Percentiles rank a stretch among this genome's conserved stretches.
These are phyloP conservation scores for Laterallus jamaicensis DNA, from an alignment of 2,113 vertebrate genomes.

Conservation along the genomic window DNA sequence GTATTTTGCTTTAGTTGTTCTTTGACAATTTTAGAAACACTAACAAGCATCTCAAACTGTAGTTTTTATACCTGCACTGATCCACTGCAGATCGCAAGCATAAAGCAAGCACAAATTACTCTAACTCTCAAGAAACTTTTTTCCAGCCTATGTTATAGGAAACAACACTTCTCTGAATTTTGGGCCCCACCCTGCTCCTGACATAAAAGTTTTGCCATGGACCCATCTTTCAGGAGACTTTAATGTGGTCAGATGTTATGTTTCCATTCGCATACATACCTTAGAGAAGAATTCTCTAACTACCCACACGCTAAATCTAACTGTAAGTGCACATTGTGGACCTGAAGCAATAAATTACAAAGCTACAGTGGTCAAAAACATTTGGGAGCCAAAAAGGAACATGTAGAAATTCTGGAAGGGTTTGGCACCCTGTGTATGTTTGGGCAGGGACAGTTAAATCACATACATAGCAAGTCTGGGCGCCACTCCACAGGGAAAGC, in stretches of 20 bases:
- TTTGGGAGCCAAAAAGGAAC: not conserved
- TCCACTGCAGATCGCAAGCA: not conserved
- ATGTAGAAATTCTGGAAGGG: not conserved
- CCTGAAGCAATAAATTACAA: constrained; percentile 17
- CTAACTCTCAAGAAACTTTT: not conserved
- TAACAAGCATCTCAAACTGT: not conserved
- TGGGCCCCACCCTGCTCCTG: not conserved
- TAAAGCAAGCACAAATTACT: not conserved
- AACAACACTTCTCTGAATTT: not conserved
- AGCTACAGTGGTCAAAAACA: not conserved
- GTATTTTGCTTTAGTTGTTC: not conserved
- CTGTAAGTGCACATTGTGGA: not conserved
- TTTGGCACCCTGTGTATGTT: not conserved
- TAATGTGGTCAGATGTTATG: not conserved
- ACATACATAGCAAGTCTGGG: not conserved
- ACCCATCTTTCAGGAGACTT: not conserved
- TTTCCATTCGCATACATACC: not conserved
- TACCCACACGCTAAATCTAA: not conserved
- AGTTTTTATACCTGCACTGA: not conserved
- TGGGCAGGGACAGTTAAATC: not conserved
- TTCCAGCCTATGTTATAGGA: not conserved
- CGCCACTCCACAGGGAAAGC: not conserved
- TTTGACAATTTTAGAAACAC: not conserved
- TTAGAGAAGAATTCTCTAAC: not conserved
- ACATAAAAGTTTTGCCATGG: not conserved